Evolutionary conservation across 2,113 vertebrate genomes (phyloP), one percentile per base, ranked within the genome.

Genomic region (Brachyhypopomus occidentalis): DNA sequence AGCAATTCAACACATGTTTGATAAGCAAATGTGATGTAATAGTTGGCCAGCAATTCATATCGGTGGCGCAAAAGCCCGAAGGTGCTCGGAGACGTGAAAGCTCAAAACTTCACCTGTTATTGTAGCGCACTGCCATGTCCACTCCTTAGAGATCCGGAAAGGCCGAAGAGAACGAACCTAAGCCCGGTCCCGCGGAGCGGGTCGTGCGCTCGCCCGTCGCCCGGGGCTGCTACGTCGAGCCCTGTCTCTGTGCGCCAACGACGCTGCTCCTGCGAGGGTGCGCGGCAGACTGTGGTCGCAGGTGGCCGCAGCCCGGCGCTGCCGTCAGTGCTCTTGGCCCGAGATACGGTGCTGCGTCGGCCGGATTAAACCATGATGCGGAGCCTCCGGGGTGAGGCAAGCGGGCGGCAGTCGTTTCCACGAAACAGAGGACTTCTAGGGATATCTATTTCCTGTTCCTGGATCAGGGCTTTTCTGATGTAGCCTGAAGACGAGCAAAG

Each of bases 31-130:
- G 45, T 52, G 2, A 52, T 14, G 45, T 52, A 52, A 52, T 14
- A 2, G 45, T 52, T 52, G 8, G 19, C 17, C 22, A n/a, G 11
- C 9, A 36, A 55, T 20, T 74, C 45, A 64, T 23, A 38, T 74
- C 59, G 27, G 16, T 27, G 34, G 19, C 5, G 12, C n/a, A 66
- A 59, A 55, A 66, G 67, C 17, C 23, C 22, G 3, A 36, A 12
- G 34, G 71, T 45, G 55, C n/a, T 19, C 17, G 25, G 1, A 16
- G 4, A 2, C 30, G 16, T 6, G 9, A 76, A 71, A 56, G 52
- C 69, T 72, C n/a, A n/a, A 78, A 70, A 56, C 55, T 74, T 88
- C 85, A 92, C 91, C 92, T 92, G 77, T 69, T 60, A 83, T 81
- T 87, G 30, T 84, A 72, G 81, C 64, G 90, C 63, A 84, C 85